These are phyloP conservation scores for Thumatha senex DNA, from an alignment of 2,888 invertebrate species.

Conservation along the genomic window DNA sequence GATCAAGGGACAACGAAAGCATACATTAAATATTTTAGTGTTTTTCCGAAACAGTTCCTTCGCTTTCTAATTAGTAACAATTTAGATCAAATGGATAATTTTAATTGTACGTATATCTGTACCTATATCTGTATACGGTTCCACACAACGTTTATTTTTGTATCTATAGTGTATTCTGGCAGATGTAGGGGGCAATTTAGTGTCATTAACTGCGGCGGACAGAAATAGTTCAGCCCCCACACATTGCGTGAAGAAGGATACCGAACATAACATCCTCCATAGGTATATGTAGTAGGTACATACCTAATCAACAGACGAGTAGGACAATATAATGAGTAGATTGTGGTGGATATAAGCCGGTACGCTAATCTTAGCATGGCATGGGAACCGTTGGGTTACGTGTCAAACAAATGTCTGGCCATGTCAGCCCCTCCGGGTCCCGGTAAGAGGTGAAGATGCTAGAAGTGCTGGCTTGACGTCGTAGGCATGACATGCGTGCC, in stretches of 20 bases:
- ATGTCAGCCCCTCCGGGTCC: too few relatives aligned
- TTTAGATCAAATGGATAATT: constrained; percentile 4
- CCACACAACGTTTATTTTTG: constrained; percentile 55
- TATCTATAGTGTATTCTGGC: constrained; percentile 58
- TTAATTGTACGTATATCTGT: background rate
- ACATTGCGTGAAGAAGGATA: constrained; percentile 59
- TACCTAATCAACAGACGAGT: background rate
- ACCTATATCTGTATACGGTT: constrained; percentile 9
- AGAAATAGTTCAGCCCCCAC: constrained; percentile 67
- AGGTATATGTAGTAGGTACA: constrained; percentile 10
- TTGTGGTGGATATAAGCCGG: too few relatives aligned
- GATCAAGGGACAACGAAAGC: too few relatives aligned
- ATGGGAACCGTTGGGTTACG: too few relatives aligned
- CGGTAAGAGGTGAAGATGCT: too few relatives aligned
- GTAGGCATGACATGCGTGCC: too few relatives aligned
- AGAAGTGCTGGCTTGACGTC: too few relatives aligned
- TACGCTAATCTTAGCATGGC: too few relatives aligned
- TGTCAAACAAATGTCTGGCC: too few relatives aligned
- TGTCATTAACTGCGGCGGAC: constrained; percentile 61
- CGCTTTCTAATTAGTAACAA: constrained; percentile 8
- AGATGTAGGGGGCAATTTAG: constrained; percentile 61
- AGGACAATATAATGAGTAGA: too few relatives aligned
- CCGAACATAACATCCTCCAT: constrained; percentile 24
- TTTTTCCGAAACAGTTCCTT: background rate
- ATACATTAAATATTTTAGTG: background rate